These are phyloP conservation scores for Falco rusticolus DNA, from an alignment of 2,797 vertebrate genomes.

Conservation along the genomic window DNA sequence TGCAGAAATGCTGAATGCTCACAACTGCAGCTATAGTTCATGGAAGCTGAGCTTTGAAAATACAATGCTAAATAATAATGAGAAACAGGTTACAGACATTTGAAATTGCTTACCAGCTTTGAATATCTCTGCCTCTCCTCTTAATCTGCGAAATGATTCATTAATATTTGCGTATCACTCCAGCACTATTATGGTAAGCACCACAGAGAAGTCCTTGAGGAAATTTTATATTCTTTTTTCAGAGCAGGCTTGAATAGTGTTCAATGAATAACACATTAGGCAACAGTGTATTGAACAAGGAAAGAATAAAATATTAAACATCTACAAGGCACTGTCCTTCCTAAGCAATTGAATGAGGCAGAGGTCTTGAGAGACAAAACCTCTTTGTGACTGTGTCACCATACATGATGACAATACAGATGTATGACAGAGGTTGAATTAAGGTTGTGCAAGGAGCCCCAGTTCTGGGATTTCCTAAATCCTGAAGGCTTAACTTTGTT, in stretches of 20 bases:
- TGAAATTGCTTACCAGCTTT: neutral
- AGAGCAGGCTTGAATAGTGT: neutral
- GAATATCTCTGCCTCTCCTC: neutral
- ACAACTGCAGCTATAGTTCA: neutral
- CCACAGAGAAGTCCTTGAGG: slow-evolving; percentile 24
- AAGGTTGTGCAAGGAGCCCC: neutral
- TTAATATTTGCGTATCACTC: slow-evolving; percentile 3
- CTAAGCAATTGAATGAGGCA: slow-evolving; percentile 1
- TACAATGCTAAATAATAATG: neutral
- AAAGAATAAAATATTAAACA: slow-evolving; percentile 43
- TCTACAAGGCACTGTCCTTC: neutral
- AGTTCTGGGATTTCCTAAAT: neutral
- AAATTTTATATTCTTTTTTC: slow-evolving; percentile 3
- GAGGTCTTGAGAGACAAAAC: slow-evolving; percentile 13
- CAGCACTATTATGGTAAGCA: neutral
- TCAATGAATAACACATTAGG: neutral
- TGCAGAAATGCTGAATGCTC: neutral
- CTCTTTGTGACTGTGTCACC: neutral
- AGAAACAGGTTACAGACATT: neutral
- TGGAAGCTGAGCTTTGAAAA: neutral
- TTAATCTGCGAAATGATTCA: slow-evolving; percentile 5
- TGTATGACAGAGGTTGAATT: neutral
- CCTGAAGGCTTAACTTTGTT: neutral
- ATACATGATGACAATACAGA: neutral
- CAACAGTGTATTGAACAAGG: neutral